These are phyloP conservation scores for Platysternon megacephalum DNA, from an alignment of 2,113 vertebrate genomes.

Conservation along the genomic window DNA sequence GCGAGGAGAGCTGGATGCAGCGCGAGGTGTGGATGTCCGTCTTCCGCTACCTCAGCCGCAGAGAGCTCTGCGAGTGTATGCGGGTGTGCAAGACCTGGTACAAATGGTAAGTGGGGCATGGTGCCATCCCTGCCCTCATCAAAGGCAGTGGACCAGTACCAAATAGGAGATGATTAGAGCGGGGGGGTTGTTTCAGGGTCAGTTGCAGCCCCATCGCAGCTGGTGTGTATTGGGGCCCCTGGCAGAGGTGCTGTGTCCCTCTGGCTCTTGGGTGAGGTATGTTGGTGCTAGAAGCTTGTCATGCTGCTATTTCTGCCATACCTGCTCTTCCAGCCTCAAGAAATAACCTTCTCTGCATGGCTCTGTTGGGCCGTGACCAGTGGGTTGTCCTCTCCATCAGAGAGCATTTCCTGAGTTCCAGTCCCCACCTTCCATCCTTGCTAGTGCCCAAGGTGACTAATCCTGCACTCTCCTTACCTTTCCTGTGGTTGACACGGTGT, in stretches of 20 bases:
- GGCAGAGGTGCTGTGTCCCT: accelerated
- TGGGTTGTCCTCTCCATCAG: neutral
- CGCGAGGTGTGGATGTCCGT: slow-evolving; percentile 98
- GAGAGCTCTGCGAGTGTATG: slow-evolving; percentile 97
- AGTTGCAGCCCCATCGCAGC: accelerated
- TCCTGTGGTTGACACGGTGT: neutral
- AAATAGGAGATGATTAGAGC: no score
- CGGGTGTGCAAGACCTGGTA: slow-evolving; percentile 99
- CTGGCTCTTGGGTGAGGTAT: neutral
- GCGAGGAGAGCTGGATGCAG: slow-evolving; percentile 85
- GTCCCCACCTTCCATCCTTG: neutral
- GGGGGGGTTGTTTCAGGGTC: accelerated
- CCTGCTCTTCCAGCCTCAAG: accelerated
- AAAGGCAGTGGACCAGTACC: neutral
- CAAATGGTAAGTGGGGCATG: slow-evolving; percentile 91
- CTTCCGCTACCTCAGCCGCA: slow-evolving; percentile 94
- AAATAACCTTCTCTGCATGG: neutral
- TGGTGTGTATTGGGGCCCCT: accelerated
- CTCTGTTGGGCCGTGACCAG: neutral
- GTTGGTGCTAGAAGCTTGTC: neutral
- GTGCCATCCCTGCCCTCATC: neutral
- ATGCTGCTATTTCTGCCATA: accelerated
- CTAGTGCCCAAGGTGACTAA: neutral
- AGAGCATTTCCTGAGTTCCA: neutral
- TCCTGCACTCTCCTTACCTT: neutral